Conservation (phyloP, 2,797 vertebrate species). For the Mus caroli region DNA sequence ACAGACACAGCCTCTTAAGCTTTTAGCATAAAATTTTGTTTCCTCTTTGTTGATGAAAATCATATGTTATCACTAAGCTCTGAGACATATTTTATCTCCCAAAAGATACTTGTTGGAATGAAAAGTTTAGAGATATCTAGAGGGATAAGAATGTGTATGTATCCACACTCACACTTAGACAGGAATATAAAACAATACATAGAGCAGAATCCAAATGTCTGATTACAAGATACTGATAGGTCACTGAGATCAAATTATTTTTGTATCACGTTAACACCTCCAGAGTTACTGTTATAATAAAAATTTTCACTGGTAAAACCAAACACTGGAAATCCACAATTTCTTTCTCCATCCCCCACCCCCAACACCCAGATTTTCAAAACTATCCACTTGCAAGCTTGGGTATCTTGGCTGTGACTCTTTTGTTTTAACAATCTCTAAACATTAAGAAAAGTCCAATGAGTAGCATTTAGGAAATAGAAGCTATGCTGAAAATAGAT, state of each 20-base stretch:
- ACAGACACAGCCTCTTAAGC: slow-evolving; percentile 56
- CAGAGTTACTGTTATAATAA: slow-evolving; percentile 73
- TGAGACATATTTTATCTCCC: slow-evolving; percentile 69
- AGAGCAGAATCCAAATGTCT: slow-evolving; percentile 75
- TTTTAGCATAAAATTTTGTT: slow-evolving; percentile 71
- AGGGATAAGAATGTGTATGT: slow-evolving; percentile 44
- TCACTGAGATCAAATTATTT: slow-evolving; percentile 51
- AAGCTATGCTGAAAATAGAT: slow-evolving; percentile 36
- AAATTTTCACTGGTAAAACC: slow-evolving; percentile 78
- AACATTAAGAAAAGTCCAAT: slow-evolving; percentile 21
- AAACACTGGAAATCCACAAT: slow-evolving; percentile 49
- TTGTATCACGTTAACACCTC: slow-evolving; percentile 57
- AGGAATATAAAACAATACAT: slow-evolving; percentile 69
- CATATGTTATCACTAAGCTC: slow-evolving; percentile 73
- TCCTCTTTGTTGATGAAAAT: slow-evolving; percentile 72
- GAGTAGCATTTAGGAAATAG: slow-evolving; percentile 51
- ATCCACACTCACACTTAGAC: not conserved
- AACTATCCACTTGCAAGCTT: not conserved
- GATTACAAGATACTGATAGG: slow-evolving; percentile 79
- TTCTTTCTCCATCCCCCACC: not conserved
- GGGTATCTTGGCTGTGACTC: not conserved
- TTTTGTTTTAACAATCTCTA: slow-evolving; percentile 62
- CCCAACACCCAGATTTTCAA: not conserved
- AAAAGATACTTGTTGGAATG: slow-evolving; percentile 77
- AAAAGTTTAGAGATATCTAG: slow-evolving; percentile 83